Evolutionary conservation across 2,113 vertebrate species (phyloP).

Genomic region (Myxocyprinus asiaticus): DNA sequence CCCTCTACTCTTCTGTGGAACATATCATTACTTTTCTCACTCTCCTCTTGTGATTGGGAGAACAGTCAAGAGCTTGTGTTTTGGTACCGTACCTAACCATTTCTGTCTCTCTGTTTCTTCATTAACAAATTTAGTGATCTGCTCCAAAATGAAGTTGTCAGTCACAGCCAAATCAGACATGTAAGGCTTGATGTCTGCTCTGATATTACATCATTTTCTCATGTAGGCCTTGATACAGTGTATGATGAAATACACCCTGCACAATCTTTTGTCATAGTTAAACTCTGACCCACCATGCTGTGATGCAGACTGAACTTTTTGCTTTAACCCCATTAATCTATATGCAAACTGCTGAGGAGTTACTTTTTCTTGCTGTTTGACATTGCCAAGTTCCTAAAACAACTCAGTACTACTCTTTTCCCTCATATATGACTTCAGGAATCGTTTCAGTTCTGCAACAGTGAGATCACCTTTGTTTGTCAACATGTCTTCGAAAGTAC

Average conservation of each 20-base stretch:
- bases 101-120: constrained; percentile 3
- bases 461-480: not conserved
- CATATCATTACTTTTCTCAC: not conserved
- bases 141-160: constrained; percentile 17
- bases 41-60: not conserved
- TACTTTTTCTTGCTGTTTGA: not conserved
- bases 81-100: constrained; percentile 9
- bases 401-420: not conserved
- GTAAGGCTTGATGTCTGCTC: not conserved
- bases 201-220: not conserved
- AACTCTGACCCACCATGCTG: constrained; percentile 30
- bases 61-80: not conserved
- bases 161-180: not conserved
- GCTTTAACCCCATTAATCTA: constrained; percentile 46
- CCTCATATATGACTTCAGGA: constrained; percentile 3
- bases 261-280: constrained; percentile 49
- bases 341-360: constrained; percentile 36
- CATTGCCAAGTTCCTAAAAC: not conserved
- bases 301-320: not conserved
- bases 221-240: not conserved
- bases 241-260: constrained; percentile 8
- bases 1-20: not conserved
- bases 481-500: not conserved
- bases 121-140: constrained; percentile 35
- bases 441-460: not conserved